Base-by-base conservation (phyloP, 2,113 vertebrate genomes). In the Pitta sordida region DNA sequence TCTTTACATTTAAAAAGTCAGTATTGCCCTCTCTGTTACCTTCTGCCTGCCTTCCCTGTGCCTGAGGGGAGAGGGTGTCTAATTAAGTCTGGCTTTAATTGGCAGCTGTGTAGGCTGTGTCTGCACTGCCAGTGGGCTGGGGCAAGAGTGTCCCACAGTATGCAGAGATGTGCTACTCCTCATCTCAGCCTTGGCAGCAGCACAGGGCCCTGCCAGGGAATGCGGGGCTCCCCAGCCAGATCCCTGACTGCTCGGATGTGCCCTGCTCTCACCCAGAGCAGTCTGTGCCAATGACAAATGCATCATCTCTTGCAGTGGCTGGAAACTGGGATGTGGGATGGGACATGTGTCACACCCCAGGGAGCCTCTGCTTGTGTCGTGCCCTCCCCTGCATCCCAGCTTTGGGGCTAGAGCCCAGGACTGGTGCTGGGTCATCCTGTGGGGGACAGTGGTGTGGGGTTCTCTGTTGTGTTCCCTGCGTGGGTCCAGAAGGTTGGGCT, bases 61-160 rank as follows among this genome's bases (percentile, higher is more conserved):
- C 78, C 2, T 2, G 34, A 71, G 64, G 67, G 60, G 29, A 90
- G 36, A 88, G 62, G 23, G 26, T 70, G 70, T 43, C 83, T 93
- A 80, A 92, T 94, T 84, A 94, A 83, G 70, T 43, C 37, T 46
- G 87, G 51, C 63, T 81, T 75, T 90, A 95, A 92, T 37, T 81
- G 59, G 80, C 15, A 7, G 79, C 65, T 27, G 30, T 29, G 81
- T 91, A 43, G 90, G 62, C 76, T 56, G 71, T 58, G 37, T 67
- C 16, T 13, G 34, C 7, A 3, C 4, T 74, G 73, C 69, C 23
- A 4, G 29, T 7, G 11, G 87, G 46, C 87, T 68, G 78, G 78
- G 41, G 59, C 82, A 43, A 82, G 43, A 78, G 81, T 70, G 78
- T 22, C 63, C 52, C 5, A 1, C 87, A 20, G 87, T 0, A 29